Conservation (phyloP, 2,888 invertebrate genomes). For the Horisme vitalbata region DNA sequence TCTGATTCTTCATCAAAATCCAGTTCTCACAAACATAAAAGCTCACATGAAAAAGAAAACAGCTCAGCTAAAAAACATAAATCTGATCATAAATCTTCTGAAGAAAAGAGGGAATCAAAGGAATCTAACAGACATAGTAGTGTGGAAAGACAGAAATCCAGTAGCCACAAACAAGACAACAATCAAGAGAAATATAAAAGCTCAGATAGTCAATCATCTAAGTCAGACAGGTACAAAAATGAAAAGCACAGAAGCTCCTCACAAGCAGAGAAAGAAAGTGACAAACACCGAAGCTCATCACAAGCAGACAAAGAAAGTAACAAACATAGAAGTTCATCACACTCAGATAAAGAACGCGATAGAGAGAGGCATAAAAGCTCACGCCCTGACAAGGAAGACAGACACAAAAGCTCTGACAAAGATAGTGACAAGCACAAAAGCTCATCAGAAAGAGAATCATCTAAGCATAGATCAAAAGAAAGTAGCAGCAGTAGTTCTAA, state of each 20-base stretch:
- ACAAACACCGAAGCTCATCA: conserved; percentile 26
- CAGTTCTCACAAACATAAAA: conserved; percentile 54
- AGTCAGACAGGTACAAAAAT: conserved; percentile 44
- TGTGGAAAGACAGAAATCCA: conserved; percentile 48
- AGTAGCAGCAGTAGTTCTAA: conserved; percentile 60
- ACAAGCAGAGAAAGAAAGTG: conserved; percentile 32
- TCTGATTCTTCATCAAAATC: conserved; percentile 52
- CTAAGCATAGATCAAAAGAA: conserved; percentile 56
- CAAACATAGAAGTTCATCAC: conserved; percentile 44
- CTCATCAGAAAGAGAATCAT: conserved; percentile 42
- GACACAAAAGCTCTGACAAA: conserved; percentile 29
- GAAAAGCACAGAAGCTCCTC: conserved; percentile 26
- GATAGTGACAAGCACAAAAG: conserved; percentile 49
- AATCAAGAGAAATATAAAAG: conserved; percentile 53
- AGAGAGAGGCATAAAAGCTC: conserved; percentile 40
- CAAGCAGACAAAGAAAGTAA: conserved; percentile 36
- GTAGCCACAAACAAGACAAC: conserved; percentile 45
- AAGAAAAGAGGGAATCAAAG: conserved; percentile 47
- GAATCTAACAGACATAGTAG: conserved; percentile 40
- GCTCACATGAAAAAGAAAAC: conserved; percentile 50
- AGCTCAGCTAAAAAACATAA: conserved; percentile 54
- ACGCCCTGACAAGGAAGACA: conserved; percentile 35
- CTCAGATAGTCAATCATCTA: conserved; percentile 28
- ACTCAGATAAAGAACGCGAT: conserved; percentile 42
- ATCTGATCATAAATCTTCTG: conserved; percentile 45